phyloP scores from a whole-genome alignment of 2,113 vertebrate genomes.

The Phalacrocorax aristotelis region DNA sequence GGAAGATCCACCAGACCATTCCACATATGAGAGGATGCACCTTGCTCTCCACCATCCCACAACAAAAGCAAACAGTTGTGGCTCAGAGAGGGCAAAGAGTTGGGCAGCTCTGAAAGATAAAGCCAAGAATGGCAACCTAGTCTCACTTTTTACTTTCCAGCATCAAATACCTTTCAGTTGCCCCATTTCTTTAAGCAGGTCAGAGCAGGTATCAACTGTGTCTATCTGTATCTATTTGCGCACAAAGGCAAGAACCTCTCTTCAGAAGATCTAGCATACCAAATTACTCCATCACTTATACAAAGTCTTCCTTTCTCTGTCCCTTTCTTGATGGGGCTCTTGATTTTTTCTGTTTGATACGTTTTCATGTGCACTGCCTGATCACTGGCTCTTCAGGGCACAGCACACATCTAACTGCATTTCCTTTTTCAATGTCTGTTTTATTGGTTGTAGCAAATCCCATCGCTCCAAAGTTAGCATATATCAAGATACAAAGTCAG shows the following conservation, averaged over 20 bases:
- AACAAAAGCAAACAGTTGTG: background rate
- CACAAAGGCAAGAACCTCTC: background rate
- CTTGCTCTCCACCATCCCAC: background rate
- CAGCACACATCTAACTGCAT: background rate
- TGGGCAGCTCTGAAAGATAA: background rate
- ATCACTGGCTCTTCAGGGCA: background rate
- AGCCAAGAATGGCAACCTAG: background rate
- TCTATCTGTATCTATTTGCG: background rate
- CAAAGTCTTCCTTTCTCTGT: background rate
- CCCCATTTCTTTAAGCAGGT: background rate
- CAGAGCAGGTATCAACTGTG: background rate
- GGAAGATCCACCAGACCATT: background rate
- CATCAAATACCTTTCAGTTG: background rate
- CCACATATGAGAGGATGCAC: background rate
- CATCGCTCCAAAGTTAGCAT: background rate
- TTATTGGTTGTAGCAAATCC: background rate
- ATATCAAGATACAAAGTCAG: background rate
- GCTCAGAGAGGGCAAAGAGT: background rate
- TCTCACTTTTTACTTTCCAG: background rate
- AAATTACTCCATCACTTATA: background rate
- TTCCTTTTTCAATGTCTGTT: background rate
- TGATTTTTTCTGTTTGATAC: background rate
- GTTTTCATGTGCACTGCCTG: background rate
- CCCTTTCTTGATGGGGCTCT: background rate
- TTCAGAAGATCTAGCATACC: background rate